Evolutionary conservation across 1,140 invertebrate genomes (phyloP), one percentile per base, ranked within the genome.

Genomic region (Philotrypesis tridentata): DNA sequence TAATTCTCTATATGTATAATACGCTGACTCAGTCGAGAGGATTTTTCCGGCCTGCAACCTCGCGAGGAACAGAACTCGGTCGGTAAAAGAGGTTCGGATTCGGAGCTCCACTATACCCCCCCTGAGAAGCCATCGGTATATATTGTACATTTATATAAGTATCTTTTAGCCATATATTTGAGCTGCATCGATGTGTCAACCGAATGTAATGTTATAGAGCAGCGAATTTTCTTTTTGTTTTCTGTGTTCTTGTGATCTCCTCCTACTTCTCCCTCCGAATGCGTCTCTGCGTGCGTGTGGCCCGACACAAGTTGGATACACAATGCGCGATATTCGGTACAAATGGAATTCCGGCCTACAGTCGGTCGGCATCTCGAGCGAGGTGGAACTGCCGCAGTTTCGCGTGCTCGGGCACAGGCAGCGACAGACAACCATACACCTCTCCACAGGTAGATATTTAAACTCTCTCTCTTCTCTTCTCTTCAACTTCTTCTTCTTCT

Each of bases 311-410:
- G 97, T 98, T 95, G 97, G 97, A 94, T 98, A 98, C 95, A 97
- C 96, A 93, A 98, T 97, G 95, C 96, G 95, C 93, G 97, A 99
- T 95, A 98, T 99, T 94, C 95, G 96, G 92, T 99, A 98, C 95
- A 97, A 96, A 94, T 98, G 97, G 97, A 95, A 96, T 93, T 95
- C 95, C 93, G 96, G 96, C 91, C 93, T 94, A 92, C 94, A 95
- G 91, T 97, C 96, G 93, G 96, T 98, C 92, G 96, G 96, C 92
- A 96, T 98, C 94, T 96, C 96, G 93, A 95, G 94, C 92, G 96
- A 97, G 92, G 96, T 98, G 92, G 96, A 97, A 94, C 94, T 98
- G 89, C 97, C 97, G 88, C 97, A 99, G 93, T 98, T 98, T 93
- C 95, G 96, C 92, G 97, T 98, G 90, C 95, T 97, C 92, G 97